Percentiles rank a stretch among this genome's conserved stretches.
Evolutionary conservation across 2,888 invertebrate genomes (phyloP).

Genomic region (Apantesis nais): DNA sequence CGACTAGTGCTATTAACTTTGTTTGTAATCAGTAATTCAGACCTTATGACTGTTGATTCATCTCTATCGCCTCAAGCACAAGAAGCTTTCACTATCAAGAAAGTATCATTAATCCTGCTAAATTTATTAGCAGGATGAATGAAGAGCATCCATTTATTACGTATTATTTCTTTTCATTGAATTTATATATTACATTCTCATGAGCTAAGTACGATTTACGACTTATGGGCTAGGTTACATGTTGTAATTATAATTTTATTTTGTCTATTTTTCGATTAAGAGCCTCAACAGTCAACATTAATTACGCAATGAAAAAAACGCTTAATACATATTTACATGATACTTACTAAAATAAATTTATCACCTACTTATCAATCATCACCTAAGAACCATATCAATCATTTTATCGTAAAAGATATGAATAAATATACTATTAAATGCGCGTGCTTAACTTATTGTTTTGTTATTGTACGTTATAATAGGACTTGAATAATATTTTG

Average conservation of each 20-base stretch:
- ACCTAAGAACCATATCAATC: not conserved
- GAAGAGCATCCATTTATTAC: not conserved
- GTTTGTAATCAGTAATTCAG: slow-evolving; percentile 31
- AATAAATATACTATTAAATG: not conserved
- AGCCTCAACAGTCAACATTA: not conserved
- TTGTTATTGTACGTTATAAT: slow-evolving; percentile 21
- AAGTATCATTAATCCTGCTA: not conserved
- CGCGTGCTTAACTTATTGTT: not conserved
- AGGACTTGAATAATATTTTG: slow-evolving; percentile 27
- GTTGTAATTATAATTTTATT: not conserved
- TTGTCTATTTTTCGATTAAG: not conserved
- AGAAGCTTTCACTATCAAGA: not conserved
- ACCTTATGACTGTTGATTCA: slow-evolving; percentile 43
- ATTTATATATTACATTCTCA: not conserved
- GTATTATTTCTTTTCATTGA: not conserved
- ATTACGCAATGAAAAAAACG: not conserved
- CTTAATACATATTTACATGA: not conserved
- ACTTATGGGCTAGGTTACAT: not conserved
- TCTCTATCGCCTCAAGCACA: slow-evolving; percentile 21
- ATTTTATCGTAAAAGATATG: not conserved
- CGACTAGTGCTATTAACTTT: slow-evolving; percentile 31
- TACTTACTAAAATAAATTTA: not conserved
- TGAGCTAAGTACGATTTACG: not conserved
- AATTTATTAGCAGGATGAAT: not conserved
- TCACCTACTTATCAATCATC: no score